phyloP scores from a whole-genome alignment of 2,888 invertebrate species.

The Drosophila helvetica region DNA sequence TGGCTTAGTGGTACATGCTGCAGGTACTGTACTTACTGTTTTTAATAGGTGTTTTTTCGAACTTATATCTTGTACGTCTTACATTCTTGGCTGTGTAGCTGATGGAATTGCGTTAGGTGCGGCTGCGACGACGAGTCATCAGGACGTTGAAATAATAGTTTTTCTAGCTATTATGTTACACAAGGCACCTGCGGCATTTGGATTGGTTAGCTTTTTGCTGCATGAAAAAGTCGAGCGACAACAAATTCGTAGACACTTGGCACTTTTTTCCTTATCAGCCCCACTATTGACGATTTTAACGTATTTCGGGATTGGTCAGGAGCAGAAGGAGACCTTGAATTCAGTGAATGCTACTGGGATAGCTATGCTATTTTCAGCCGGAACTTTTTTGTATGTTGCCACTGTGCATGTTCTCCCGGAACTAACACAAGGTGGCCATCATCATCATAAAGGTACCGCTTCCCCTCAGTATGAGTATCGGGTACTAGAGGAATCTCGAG shows the following conservation, averaged over 20 bases:
- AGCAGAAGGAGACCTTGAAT: slow-evolving; percentile 94
- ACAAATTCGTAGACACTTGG: slow-evolving; percentile 93
- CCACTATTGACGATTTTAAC: slow-evolving; percentile 95
- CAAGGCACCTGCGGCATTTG: slow-evolving; percentile 99
- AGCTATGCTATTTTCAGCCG: slow-evolving; percentile 99
- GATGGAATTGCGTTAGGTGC: slow-evolving; percentile 99
- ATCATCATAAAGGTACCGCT: slow-evolving; percentile 46
- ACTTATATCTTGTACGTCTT: neutral
- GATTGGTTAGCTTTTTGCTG: slow-evolving; percentile 97
- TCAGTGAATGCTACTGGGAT: slow-evolving; percentile 96
- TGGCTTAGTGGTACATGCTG: slow-evolving; percentile 98
- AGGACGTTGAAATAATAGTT: slow-evolving; percentile 98
- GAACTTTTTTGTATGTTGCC: slow-evolving; percentile 99
- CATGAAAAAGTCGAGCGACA: slow-evolving; percentile 96
- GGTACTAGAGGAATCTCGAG: slow-evolving; percentile 73
- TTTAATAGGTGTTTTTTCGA: neutral
- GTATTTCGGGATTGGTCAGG: slow-evolving; percentile 96
- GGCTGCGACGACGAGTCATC: slow-evolving; percentile 97
- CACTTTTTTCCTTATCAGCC: slow-evolving; percentile 96
- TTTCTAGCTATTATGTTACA: slow-evolving; percentile 99
- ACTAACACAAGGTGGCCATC: slow-evolving; percentile 87
- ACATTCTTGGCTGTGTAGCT: slow-evolving; percentile 85
- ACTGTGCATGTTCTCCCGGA: slow-evolving; percentile 99
- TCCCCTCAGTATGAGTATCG: slow-evolving; percentile 70
- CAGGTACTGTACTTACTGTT: slow-evolving; percentile 86